Evolutionary conservation across 2,113 vertebrate species (phyloP).

Genomic region (Hydropotes inermis): DNA sequence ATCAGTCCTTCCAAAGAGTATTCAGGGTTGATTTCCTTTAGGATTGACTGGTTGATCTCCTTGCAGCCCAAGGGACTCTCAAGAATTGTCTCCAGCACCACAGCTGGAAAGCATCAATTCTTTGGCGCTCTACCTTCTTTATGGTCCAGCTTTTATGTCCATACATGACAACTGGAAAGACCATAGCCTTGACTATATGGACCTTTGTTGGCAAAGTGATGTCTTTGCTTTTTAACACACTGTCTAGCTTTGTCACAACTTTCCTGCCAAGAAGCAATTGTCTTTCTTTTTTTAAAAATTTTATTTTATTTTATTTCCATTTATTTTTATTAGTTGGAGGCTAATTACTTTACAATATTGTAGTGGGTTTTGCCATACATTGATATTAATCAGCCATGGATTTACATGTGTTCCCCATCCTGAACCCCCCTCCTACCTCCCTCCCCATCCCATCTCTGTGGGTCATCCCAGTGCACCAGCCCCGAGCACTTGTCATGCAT

Average conservation of each 20-base stretch:
- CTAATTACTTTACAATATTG: too few relatives aligned
- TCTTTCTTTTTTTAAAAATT: background rate
- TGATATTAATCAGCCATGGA: too few relatives aligned
- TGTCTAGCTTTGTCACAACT: background rate
- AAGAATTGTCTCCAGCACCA: background rate
- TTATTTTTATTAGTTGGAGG: too few relatives aligned
- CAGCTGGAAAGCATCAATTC: background rate
- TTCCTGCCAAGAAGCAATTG: background rate
- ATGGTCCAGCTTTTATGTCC: background rate
- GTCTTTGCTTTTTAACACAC: background rate
- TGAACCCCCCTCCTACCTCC: too few relatives aligned
- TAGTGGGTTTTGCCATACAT: too few relatives aligned
- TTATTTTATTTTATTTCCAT: too few relatives aligned
- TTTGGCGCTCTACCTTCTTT: background rate
- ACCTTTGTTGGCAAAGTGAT: background rate
- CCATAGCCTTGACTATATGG: background rate
- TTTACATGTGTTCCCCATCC: too few relatives aligned
- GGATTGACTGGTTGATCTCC: background rate
- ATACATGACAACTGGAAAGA: background rate
- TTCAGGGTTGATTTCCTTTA: background rate
- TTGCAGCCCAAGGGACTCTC: background rate
- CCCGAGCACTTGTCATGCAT: too few relatives aligned
- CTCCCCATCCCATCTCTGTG: too few relatives aligned
- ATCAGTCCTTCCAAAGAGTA: background rate
- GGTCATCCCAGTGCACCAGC: too few relatives aligned